Evolutionary conservation across 2,888 invertebrate genomes (phyloP).

Genomic region (Apamea epomidion): DNA sequence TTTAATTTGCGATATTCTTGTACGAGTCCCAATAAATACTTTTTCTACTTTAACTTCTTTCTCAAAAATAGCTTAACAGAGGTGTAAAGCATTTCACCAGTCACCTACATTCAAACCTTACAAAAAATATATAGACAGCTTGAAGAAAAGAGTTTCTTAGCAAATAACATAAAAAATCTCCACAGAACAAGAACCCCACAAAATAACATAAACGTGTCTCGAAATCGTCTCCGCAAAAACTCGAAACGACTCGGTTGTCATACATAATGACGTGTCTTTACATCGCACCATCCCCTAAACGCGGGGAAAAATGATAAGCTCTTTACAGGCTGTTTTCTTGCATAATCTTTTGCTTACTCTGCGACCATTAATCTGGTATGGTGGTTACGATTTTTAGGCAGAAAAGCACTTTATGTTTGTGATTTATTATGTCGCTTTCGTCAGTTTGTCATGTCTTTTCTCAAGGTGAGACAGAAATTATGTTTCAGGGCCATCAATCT

Average conservation of each 20-base stretch:
- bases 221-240: constrained; percentile 12
- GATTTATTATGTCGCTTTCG: not conserved
- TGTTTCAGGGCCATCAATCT: not conserved
- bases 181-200: constrained; percentile 16
- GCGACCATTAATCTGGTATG: constrained; percentile 35
- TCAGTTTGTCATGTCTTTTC: not conserved
- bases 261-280: constrained; percentile 53
- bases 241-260: constrained; percentile 42
- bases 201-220: constrained; percentile 21
- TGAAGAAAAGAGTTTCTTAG: not conserved
- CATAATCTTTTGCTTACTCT: constrained; percentile 49
- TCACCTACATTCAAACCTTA: not conserved
- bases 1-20: too few relatives aligned
- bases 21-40: too few relatives aligned
- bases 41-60: not conserved
- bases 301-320: constrained; percentile 29
- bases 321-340: constrained; percentile 24
- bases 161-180: not conserved
- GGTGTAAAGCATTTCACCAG: not conserved
- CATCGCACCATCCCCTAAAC: constrained; percentile 38
- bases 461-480: not conserved
- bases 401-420: constrained; percentile 15
- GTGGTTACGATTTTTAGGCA: constrained; percentile 11
- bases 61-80: not conserved
- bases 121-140: not conserved